phyloP scores from a whole-genome alignment of 53 echinoderm and acorn worm species.

The Temnopleurus reevesii region DNA sequence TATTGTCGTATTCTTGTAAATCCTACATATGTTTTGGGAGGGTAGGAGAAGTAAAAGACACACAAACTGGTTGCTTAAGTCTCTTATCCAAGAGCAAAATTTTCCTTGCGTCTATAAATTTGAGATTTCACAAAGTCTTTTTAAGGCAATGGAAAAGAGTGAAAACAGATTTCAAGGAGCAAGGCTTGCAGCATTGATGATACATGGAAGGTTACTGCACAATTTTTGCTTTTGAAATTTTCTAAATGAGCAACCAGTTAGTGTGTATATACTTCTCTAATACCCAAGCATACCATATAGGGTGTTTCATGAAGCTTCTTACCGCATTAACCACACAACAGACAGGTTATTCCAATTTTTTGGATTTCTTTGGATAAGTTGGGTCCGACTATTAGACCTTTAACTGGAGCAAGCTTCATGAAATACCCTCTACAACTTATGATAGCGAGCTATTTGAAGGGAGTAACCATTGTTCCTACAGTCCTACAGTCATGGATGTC shows the following conservation, averaged over 20 bases:
- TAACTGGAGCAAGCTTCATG: no score
- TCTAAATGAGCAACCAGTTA: constrained; percentile 28
- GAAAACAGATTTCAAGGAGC: not conserved
- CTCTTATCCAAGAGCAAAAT: not conserved
- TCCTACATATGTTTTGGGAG: not conserved
- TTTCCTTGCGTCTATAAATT: not conserved
- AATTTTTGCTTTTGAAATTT: not conserved
- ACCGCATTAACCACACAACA: no score
- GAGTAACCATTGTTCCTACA: no score
- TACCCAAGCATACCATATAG: no score
- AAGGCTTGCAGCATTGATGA: not conserved
- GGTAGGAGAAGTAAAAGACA: constrained; percentile 23
- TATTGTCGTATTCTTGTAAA: not conserved
- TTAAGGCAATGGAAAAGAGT: not conserved
- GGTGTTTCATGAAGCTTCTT: no score
- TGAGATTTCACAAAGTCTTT: not conserved
- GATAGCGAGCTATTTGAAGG: no score
- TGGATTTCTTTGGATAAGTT: no score
- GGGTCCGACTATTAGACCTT: no score
- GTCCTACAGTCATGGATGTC: no score
- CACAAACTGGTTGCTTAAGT: constrained; percentile 45
- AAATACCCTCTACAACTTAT: no score
- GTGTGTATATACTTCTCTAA: not conserved
- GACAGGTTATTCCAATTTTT: no score
- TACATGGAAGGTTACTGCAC: not conserved